These are phyloP conservation scores for Loripinus fragilis DNA, from an alignment of 2,888 invertebrate species.

Conservation along the genomic window DNA sequence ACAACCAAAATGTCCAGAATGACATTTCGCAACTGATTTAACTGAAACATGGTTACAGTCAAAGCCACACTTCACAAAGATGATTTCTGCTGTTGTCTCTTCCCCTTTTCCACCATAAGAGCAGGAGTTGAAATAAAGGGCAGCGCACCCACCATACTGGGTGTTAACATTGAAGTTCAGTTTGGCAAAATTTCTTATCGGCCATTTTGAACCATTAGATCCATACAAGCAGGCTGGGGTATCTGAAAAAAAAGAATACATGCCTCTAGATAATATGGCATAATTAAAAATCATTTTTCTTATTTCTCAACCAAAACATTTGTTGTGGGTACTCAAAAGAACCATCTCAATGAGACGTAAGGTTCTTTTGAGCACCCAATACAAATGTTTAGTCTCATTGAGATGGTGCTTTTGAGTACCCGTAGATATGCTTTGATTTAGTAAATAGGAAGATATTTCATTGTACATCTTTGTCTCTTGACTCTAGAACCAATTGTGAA, in stretches of 20 bases:
- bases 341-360: too few relatives aligned
- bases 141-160: conserved; percentile 66
- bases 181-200: conserved; percentile 61
- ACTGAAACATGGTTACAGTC: conserved; percentile 63
- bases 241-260: conserved; percentile 30
- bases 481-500: too few relatives aligned
- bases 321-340: too few relatives aligned
- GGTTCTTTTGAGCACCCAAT: too few relatives aligned
- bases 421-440: too few relatives aligned
- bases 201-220: conserved; percentile 62
- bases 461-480: too few relatives aligned
- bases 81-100: conserved; percentile 64
- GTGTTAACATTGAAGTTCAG: conserved; percentile 66
- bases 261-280: too few relatives aligned
- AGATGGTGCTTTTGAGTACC: too few relatives aligned
- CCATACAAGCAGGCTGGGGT: conserved; percentile 33
- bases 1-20: conserved; percentile 70
- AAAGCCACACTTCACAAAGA: conserved; percentile 66
- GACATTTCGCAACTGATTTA: conserved; percentile 43
- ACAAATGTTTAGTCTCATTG: too few relatives aligned
- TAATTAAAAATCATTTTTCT: too few relatives aligned
- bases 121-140: conserved; percentile 60
- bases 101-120: conserved; percentile 64
- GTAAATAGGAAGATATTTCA: too few relatives aligned
- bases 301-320: too few relatives aligned